Percentiles rank a stretch among this genome's conserved stretches.
Conservation (phyloP, 2,113 vertebrate species). For the Corydoras sp. region DNA sequence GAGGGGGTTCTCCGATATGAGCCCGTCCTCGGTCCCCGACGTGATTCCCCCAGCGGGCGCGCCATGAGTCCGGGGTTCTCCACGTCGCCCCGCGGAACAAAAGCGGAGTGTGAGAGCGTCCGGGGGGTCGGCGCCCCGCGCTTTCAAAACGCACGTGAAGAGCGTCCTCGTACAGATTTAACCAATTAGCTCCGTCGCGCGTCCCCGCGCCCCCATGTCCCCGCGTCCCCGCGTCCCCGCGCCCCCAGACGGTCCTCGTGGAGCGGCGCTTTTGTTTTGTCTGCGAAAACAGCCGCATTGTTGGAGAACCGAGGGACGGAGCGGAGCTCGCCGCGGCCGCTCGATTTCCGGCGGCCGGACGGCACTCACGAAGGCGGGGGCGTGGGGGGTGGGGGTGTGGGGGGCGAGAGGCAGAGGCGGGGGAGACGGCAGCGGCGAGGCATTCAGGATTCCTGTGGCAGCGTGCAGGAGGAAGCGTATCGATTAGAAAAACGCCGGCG, state of each 20-base stretch:
- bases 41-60: too few species aligned
- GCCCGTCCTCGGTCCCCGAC: too few species aligned
- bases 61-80: too few species aligned
- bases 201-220: constrained; percentile 44
- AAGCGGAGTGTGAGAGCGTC: too few species aligned
- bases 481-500: constrained; percentile 31
- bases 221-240: constrained; percentile 38
- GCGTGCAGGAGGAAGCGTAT: constrained; percentile 25
- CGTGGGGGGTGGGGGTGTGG: too few species aligned
- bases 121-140: constrained; percentile 7
- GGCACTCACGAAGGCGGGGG: too few species aligned
- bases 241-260: constrained; percentile 51
- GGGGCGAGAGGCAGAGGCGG: constrained; percentile 17
- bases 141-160: constrained; percentile 36
- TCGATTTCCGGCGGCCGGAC: too few species aligned
- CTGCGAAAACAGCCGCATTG: constrained; percentile 50
- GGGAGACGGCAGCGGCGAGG: background rate
- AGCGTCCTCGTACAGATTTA: constrained; percentile 45
- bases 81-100: too few species aligned
- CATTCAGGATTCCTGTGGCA: constrained; percentile 29
- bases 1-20: too few species aligned
- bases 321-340: constrained; percentile 1
- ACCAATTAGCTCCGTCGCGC: constrained; percentile 54
- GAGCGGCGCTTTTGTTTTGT: constrained; percentile 51
- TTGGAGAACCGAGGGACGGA: constrained; percentile 36